phyloP scores from a whole-genome alignment of 2,113 vertebrate genomes.

The Malaclemys terrapin region DNA sequence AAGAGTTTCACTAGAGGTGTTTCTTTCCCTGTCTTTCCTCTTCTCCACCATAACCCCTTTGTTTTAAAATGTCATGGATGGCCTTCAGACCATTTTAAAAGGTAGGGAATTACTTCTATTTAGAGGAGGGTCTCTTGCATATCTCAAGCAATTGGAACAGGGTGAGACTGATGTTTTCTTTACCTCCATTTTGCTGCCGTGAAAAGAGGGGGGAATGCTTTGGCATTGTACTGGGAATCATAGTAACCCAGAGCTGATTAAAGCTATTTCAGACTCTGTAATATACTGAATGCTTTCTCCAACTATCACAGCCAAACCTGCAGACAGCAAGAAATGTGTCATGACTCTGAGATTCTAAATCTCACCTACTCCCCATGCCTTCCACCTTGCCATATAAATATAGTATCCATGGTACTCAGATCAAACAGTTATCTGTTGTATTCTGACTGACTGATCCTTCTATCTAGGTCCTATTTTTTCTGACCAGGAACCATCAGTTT shows the following conservation, averaged over 20 bases:
- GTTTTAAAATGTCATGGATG: conserved; percentile 15
- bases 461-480: too few relatives aligned
- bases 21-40: not conserved
- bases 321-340: conserved; percentile 5
- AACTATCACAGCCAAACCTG: not conserved
- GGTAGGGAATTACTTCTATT: conserved; percentile 54
- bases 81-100: conserved; percentile 15
- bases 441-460: too few relatives aligned
- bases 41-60: not conserved
- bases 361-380: not conserved
- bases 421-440: too few relatives aligned
- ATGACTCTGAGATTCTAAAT: not conserved
- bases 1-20: not conserved
- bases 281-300: not conserved
- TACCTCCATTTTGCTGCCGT: conserved; percentile 34
- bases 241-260: not conserved
- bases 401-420: not conserved
- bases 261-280: not conserved
- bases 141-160: conserved; percentile 14
- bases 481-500: too few relatives aligned
- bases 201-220: conserved; percentile 32
- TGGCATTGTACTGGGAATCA: conserved; percentile 22
- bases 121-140: not conserved
- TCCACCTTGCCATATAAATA: not conserved
- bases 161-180: not conserved